Percentiles rank a stretch among this genome's conserved stretches.
phyloP scores from a whole-genome alignment of 92 coral and sea anemone species.

The Epizoanthus fatuus region DNA sequence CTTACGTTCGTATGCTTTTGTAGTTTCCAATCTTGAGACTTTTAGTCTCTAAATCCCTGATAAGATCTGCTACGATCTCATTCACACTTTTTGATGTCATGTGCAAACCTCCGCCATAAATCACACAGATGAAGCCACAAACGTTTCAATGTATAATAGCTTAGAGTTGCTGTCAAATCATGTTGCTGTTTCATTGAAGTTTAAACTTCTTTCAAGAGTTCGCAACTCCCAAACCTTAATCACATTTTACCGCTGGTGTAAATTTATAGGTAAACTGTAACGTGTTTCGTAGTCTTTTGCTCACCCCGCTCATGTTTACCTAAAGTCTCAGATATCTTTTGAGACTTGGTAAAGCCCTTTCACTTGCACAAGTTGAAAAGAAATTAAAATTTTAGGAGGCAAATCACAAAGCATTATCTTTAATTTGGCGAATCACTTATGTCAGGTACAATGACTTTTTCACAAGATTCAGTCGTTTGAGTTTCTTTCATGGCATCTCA shows the following conservation, averaged over 20 bases:
- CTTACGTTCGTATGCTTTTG: conserved; percentile 28
- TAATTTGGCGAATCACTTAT: not conserved
- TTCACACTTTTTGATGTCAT: conserved; percentile 33
- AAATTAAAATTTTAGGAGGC: conserved; percentile 16
- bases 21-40: conserved; percentile 16
- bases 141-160: not conserved
- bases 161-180: not conserved
- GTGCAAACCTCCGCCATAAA: conserved; percentile 1
- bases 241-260: not conserved
- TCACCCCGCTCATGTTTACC: conserved; percentile 4
- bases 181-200: not conserved
- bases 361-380: conserved; percentile 30
- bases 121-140: not conserved
- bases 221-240: not conserved
- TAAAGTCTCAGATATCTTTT: conserved; percentile 18
- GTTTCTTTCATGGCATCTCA: too few relatives aligned
- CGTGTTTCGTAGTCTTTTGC: not conserved
- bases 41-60: conserved; percentile 45
- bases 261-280: conserved; percentile 4
- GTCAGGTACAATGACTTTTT: too few relatives aligned
- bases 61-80: conserved; percentile 28
- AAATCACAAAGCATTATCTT: conserved; percentile 17
- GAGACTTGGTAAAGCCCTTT: not conserved
- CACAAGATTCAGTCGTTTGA: too few relatives aligned
- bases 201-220: not conserved